Evolutionary conservation across 2,888 invertebrate species (phyloP).

Genomic region (Tipula unca): DNA sequence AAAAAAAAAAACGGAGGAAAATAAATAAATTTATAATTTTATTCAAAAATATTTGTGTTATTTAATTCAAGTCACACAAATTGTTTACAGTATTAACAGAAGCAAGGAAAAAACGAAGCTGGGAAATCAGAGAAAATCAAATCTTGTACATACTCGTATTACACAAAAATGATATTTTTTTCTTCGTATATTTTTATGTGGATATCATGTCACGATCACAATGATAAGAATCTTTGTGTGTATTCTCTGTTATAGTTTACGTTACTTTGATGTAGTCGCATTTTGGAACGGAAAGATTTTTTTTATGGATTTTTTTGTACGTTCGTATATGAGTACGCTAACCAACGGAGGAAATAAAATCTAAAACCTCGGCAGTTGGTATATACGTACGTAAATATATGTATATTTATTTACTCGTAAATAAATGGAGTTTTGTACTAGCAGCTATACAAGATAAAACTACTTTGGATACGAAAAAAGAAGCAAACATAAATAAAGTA

Average conservation of each 20-base stretch:
- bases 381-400: neutral
- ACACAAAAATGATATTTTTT: neutral
- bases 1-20: neutral
- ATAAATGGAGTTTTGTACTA: no score
- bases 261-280: neutral
- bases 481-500: neutral
- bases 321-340: neutral
- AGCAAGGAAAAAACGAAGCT: neutral
- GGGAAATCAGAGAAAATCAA: neutral
- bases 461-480: neutral
- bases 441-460: neutral
- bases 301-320: neutral
- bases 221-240: neutral
- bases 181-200: neutral
- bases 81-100: neutral
- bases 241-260: neutral
- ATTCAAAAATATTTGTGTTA: neutral
- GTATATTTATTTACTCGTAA: neutral
- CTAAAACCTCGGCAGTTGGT: neutral
- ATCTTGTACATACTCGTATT: neutral
- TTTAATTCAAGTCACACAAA: conserved; percentile 2
- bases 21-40: neutral
- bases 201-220: neutral
- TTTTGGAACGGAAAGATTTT: neutral
- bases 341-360: neutral